Evolutionary conservation across 37 sponge, comb jelly and placozoan species (phyloP).

Genomic region (Bolinopsis microptera): DNA sequence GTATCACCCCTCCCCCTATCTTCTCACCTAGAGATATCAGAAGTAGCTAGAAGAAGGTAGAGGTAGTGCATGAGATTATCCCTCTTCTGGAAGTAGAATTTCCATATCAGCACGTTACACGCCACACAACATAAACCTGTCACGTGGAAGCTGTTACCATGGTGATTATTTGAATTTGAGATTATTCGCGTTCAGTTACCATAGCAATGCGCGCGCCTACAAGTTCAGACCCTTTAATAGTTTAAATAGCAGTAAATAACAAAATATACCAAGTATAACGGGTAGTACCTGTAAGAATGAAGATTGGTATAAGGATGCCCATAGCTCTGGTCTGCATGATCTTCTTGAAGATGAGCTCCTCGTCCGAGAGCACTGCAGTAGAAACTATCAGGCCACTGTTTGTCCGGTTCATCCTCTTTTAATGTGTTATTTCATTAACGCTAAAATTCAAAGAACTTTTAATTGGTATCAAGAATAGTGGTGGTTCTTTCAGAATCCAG

Average conservation of each 20-base stretch:
- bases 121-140: neutral
- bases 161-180: neutral
- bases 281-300: neutral
- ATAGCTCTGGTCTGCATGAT: neutral
- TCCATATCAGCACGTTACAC: neutral
- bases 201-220: neutral
- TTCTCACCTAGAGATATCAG: conserved; percentile 12
- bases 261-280: no score
- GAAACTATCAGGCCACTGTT: neutral
- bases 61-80: conserved; percentile 23
- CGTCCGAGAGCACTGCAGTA: neutral
- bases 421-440: no score
- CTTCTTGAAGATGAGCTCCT: neutral
- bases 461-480: no score
- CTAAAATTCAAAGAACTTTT: no score
- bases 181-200: neutral
- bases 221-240: no score
- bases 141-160: neutral
- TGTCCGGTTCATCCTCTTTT: neutral
- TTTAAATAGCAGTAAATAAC: no score
- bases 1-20: no score
- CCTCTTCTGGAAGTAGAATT: neutral
- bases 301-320: neutral
- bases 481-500: no score
- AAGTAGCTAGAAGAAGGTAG: conserved; percentile 11